Percentiles rank a stretch among this genome's conserved stretches.
Evolutionary conservation across 2,888 invertebrate species (phyloP).

Genomic region (Eupithecia subumbrata): DNA sequence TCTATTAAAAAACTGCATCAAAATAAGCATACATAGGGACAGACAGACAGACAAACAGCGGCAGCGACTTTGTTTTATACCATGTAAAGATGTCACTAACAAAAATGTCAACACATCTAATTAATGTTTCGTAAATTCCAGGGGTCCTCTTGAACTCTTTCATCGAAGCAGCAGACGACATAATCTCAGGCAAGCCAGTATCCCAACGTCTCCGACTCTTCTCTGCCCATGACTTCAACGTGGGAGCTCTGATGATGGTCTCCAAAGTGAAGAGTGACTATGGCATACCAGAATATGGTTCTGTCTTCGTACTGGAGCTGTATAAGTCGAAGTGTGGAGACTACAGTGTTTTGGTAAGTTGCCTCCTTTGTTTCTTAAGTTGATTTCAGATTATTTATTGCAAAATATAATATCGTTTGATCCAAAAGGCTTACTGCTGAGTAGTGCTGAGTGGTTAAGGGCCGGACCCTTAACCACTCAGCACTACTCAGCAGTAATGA

Average conservation of each 20-base stretch:
- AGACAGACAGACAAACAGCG: too few relatives aligned
- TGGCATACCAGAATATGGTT: slow-evolving; percentile 70
- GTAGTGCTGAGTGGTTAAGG: too few relatives aligned
- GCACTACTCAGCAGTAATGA: too few relatives aligned
- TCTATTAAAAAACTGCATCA: too few relatives aligned
- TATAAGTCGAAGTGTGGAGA: slow-evolving; percentile 61
- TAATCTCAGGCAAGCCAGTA: slow-evolving; percentile 56
- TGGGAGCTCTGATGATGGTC: slow-evolving; percentile 73
- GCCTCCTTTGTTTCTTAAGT: neutral
- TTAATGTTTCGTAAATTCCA: slow-evolving; percentile 41
- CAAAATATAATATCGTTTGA: neutral
- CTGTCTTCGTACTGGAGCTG: slow-evolving; percentile 68
- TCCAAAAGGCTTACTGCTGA: too few relatives aligned
- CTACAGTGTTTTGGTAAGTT: slow-evolving; percentile 65
- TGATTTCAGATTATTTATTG: neutral
- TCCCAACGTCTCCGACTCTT: slow-evolving; percentile 59
- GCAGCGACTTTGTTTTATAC: too few relatives aligned
- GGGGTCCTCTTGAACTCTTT: slow-evolving; percentile 71
- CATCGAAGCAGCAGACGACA: slow-evolving; percentile 60
- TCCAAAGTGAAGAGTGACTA: slow-evolving; percentile 56
- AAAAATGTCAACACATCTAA: too few relatives aligned
- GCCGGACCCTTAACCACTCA: too few relatives aligned
- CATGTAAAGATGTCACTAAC: too few relatives aligned
- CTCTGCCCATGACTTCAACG: slow-evolving; percentile 76
- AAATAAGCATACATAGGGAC: too few relatives aligned